Conservation (phyloP, 2,888 invertebrate species). For the Zaprionus bogoriensis region DNA sequence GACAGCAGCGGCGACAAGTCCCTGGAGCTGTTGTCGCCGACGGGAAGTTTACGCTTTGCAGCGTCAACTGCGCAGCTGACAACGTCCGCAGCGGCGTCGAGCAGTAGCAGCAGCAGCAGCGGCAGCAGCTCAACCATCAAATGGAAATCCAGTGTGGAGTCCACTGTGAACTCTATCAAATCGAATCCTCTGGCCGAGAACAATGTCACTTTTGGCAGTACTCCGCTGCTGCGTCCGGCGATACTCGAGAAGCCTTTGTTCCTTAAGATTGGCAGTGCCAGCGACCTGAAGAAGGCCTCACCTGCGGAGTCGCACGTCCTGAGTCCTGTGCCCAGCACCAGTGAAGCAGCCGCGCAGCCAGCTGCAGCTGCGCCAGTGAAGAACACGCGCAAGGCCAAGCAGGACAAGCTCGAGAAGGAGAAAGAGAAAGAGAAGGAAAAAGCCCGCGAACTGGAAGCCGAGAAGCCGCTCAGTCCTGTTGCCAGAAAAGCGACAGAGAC, state of each 20-base stretch:
- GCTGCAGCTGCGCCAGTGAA: slow-evolving; percentile 24
- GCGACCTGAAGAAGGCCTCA: slow-evolving; percentile 35
- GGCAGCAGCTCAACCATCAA: slow-evolving; percentile 49
- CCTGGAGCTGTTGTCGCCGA: slow-evolving; percentile 56
- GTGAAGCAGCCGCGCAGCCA: slow-evolving; percentile 15
- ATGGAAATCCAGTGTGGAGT: slow-evolving; percentile 72
- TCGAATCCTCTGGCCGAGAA: slow-evolving; percentile 80
- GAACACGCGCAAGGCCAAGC: slow-evolving; percentile 53
- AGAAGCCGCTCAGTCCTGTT: slow-evolving; percentile 58
- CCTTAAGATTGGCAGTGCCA: slow-evolving; percentile 58
- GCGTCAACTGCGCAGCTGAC: slow-evolving; percentile 15
- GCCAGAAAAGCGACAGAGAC: slow-evolving; percentile 42
- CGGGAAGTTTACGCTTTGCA: slow-evolving; percentile 46
- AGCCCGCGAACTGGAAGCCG: slow-evolving; percentile 39
- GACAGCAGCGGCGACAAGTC: slow-evolving; percentile 58
- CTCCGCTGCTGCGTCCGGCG: slow-evolving; percentile 78
- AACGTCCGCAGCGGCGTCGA: slow-evolving; percentile 20
- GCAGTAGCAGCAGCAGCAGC: slow-evolving; percentile 19
- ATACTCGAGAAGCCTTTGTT: slow-evolving; percentile 80
- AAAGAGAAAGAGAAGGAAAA: slow-evolving; percentile 53
- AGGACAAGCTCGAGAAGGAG: slow-evolving; percentile 46
- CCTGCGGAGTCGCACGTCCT: slow-evolving; percentile 32
- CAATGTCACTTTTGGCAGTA: slow-evolving; percentile 81
- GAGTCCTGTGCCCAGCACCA: slow-evolving; percentile 26
- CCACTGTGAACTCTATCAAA: slow-evolving; percentile 59